Conservation (phyloP, 2,797 vertebrate genomes). For the Salmo trutta region DNA sequence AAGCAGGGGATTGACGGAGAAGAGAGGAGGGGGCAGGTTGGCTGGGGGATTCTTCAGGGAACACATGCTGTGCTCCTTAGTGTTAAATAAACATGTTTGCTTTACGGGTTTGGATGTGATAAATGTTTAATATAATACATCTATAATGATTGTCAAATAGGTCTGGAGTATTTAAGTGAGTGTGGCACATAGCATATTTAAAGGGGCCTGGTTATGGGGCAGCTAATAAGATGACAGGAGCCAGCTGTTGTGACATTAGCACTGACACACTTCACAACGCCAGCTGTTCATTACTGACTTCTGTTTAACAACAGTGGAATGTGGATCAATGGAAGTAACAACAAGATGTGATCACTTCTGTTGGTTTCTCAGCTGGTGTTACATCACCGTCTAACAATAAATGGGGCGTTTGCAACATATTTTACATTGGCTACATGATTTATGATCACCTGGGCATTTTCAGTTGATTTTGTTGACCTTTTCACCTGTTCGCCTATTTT, state of each 20-base stretch:
- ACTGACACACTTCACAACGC: constrained; percentile 62
- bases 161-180: constrained; percentile 76
- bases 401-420: no score
- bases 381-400: no score
- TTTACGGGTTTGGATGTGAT: constrained; percentile 76
- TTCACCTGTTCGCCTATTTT: no score
- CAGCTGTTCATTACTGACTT: constrained; percentile 69
- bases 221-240: constrained; percentile 72
- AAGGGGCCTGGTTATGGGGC: constrained; percentile 59
- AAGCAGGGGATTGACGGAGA: constrained; percentile 14
- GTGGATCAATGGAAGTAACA: constrained; percentile 3
- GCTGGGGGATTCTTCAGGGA: constrained; percentile 47
- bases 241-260: constrained; percentile 74
- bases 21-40: constrained; percentile 12
- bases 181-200: constrained; percentile 57
- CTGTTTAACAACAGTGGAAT: constrained; percentile 60
- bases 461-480: no score
- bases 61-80: constrained; percentile 70
- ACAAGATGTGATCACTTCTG: not conserved
- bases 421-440: no score
- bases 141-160: constrained; percentile 77
- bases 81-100: constrained; percentile 80
- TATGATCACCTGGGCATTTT: no score
- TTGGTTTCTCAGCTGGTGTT: no score
- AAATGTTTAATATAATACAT: constrained; percentile 80